Evolutionary conservation across 1,140 invertebrate genomes (phyloP).

Genomic region (Paraescarpia echinospica): DNA sequence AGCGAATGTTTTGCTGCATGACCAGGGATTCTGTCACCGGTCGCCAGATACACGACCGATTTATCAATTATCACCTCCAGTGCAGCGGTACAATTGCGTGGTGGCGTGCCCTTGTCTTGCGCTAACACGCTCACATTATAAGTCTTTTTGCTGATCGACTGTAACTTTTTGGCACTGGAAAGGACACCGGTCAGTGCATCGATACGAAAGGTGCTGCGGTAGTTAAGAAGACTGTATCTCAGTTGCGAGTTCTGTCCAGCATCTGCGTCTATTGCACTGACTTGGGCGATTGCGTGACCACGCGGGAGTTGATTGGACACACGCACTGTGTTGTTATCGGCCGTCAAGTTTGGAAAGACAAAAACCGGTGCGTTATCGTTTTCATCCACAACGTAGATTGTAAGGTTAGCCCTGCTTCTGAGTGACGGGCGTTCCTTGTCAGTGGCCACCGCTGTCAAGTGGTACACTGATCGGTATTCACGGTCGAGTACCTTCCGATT

Average conservation of each 20-base stretch:
- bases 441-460: conserved; percentile 10
- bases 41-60: background rate
- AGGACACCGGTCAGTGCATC: conserved; percentile 78
- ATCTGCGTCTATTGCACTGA: conserved; percentile 24
- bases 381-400: conserved; percentile 20
- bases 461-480: conserved; percentile 14
- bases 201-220: conserved; percentile 81
- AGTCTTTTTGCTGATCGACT: background rate
- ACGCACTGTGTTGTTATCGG: conserved; percentile 19
- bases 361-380: conserved; percentile 22
- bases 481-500: conserved; percentile 12
- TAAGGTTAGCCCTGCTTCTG: background rate
- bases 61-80: background rate
- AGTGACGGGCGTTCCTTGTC: background rate
- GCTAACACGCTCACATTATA: background rate
- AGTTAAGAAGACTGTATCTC: conserved; percentile 59
- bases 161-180: conserved; percentile 36
- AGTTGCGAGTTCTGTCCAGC: conserved; percentile 23
- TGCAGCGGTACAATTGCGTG: background rate
- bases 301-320: conserved; percentile 20
- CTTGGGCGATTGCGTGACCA: background rate
- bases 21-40: background rate
- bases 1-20: background rate
- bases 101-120: background rate
- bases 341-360: conserved; percentile 13